Percentiles rank a stretch among this genome's conserved stretches.
phyloP scores from a whole-genome alignment of 2,797 vertebrate species.

The Oreochromis mossambicus region DNA sequence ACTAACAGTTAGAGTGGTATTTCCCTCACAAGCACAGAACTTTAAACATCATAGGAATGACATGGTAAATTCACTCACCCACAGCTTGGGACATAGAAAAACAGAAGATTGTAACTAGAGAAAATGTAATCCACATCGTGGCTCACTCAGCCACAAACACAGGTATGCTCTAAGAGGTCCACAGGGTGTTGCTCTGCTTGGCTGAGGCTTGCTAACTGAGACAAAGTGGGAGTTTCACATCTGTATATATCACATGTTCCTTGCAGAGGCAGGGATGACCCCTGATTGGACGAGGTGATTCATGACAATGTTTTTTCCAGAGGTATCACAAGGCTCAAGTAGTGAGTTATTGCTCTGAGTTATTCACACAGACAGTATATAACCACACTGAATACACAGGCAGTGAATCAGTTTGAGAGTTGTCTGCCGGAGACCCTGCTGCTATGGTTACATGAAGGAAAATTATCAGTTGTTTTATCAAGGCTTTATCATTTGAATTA shows the following conservation, averaged over 20 bases:
- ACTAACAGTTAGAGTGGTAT: fast-evolving
- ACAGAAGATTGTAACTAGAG: neutral
- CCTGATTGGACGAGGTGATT: neutral
- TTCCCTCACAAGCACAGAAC: neutral
- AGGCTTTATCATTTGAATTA: fast-evolving
- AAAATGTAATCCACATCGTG: slow-evolving; percentile 16
- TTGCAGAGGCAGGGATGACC: neutral
- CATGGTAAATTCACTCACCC: slow-evolving; percentile 18
- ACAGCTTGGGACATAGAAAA: neutral
- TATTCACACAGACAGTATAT: neutral
- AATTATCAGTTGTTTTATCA: neutral
- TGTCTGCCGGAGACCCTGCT: neutral
- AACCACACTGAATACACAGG: fast-evolving
- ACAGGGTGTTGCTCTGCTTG: neutral
- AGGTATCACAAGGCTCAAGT: neutral
- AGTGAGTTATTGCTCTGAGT: neutral
- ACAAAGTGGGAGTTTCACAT: slow-evolving; percentile 23
- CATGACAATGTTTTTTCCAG: neutral
- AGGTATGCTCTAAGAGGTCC: neutral
- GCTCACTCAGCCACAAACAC: neutral
- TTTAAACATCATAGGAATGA: neutral
- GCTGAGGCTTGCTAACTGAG: neutral
- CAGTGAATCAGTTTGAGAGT: neutral
- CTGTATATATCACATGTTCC: neutral
- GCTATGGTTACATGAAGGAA: neutral